phyloP scores from a whole-genome alignment of 2,113 vertebrate species.

The Dromas ardeola region DNA sequence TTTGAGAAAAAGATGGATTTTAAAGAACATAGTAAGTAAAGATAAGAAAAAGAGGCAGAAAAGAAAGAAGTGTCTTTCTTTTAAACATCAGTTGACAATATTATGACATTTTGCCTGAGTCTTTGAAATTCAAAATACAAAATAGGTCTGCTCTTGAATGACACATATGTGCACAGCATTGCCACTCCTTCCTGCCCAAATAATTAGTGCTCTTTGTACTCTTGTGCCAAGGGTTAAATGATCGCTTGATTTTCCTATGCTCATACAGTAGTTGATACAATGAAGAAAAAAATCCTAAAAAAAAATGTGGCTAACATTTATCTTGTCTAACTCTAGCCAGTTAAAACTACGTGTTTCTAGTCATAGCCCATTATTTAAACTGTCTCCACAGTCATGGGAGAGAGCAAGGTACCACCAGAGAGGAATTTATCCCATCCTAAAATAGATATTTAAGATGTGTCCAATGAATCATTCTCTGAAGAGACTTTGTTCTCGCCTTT shows the following conservation, averaged over 20 bases:
- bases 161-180: neutral
- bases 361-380: neutral
- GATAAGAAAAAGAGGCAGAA: neutral
- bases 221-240: neutral
- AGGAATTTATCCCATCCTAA: neutral
- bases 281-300: neutral
- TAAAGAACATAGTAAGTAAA: neutral
- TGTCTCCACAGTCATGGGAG: neutral
- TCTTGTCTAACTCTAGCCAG: neutral
- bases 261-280: neutral
- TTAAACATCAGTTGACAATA: neutral
- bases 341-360: neutral
- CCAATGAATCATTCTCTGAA: neutral
- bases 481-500: neutral
- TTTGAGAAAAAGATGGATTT: neutral
- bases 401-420: neutral
- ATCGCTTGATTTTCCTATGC: neutral
- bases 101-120: neutral
- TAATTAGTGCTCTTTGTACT: neutral
- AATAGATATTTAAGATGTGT: neutral
- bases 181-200: neutral
- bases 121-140: slow-evolving; percentile 2
- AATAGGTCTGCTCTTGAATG: neutral
- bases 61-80: neutral
- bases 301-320: neutral